Evolutionary conservation across 2,797 vertebrate species (phyloP), one percentile per base, ranked within the genome.

Genomic region (Rousettus madagascariensis): DNA sequence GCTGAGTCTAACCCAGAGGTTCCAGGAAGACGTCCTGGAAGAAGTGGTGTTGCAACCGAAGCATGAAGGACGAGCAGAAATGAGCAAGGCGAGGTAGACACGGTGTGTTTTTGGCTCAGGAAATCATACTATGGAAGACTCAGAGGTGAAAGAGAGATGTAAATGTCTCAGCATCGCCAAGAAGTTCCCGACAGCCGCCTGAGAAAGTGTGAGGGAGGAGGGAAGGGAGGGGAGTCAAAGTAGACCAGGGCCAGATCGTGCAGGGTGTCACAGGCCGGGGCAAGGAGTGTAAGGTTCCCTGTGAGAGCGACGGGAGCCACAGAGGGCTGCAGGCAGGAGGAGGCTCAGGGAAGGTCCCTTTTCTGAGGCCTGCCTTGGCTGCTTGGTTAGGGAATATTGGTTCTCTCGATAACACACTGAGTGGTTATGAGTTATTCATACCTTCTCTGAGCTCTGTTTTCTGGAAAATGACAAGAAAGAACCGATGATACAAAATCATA

Each of bases 261-360:
- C n/a, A 8, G 20, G 20, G 11, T 1, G 8, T 3, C 30, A 19
- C 0, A 20, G 43, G 19, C 36, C 36, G 4, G 0, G 2, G 8
- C 17, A 11, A 78, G 65, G 33, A 17, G 26, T 63, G 57, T 46
- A 46, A 28, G 19, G 36, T 55, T 49, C 26, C n/a, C 51, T 53
- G 22, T 74, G n/a, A 77, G 16, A 83, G 65, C 28, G 59, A 38
- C 13, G 8, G 88, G 71, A 95, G 49, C 79, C 71, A 77, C 1
- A 6, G 65, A 38, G 38, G 38, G 33, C 24, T 80, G 71, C 8
- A 86, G 68, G 61, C 65, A 83, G 36, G 13, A 41, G 26, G 24
- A 57, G 16, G 53, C 22, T 6, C 49, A 46, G n/a, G 17, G 28
- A 51, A 53, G 49, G n/a, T 28, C 28, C n/a, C 43, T 55, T 72